A percentile compares a stretch with the other conserved stretches of the same genome.
phyloP scores from a whole-genome alignment of 2,888 invertebrate species.

The Gortyna flavago region DNA sequence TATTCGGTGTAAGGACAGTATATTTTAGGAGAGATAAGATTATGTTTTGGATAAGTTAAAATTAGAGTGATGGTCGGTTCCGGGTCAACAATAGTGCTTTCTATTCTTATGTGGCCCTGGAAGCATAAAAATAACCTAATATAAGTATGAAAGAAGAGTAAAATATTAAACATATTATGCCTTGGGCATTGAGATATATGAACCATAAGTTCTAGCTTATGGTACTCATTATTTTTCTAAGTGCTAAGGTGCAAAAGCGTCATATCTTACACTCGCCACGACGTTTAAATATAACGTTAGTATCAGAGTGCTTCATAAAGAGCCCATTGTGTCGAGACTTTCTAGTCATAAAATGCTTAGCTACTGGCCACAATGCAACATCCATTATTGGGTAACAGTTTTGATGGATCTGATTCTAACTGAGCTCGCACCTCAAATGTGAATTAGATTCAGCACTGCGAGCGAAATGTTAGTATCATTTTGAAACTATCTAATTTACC shows the following conservation, averaged over 20 bases:
- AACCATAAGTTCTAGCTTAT: constrained; percentile 29
- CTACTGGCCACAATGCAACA: constrained; percentile 3
- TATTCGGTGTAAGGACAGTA: constrained; percentile 67
- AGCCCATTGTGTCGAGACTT: constrained; percentile 6
- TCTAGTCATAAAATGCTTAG: constrained; percentile 8
- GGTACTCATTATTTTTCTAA: constrained; percentile 24
- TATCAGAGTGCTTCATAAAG: constrained; percentile 44
- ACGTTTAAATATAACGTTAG: constrained; percentile 42
- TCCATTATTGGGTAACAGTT: constrained; percentile 16
- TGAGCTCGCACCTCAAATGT: constrained; percentile 8
- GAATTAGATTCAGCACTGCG: background rate
- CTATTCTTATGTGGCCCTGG: background rate
- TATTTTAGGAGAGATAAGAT: constrained; percentile 73
- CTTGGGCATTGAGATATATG: constrained; percentile 26
- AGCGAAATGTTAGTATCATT: background rate
- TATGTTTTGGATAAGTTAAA: constrained; percentile 56
- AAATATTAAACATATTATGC: constrained; percentile 8
- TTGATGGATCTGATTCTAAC: constrained; percentile 25
- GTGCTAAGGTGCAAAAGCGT: constrained; percentile 51
- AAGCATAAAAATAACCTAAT: constrained; percentile 18
- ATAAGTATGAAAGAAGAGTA: constrained; percentile 10
- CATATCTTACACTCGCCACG: constrained; percentile 30
- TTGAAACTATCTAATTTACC: background rate
- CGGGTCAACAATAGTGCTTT: background rate
- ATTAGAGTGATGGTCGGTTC: constrained; percentile 36